These are phyloP conservation scores for Podarcis lilfordi DNA, from an alignment of 2,797 vertebrate species.

Conservation along the genomic window DNA sequence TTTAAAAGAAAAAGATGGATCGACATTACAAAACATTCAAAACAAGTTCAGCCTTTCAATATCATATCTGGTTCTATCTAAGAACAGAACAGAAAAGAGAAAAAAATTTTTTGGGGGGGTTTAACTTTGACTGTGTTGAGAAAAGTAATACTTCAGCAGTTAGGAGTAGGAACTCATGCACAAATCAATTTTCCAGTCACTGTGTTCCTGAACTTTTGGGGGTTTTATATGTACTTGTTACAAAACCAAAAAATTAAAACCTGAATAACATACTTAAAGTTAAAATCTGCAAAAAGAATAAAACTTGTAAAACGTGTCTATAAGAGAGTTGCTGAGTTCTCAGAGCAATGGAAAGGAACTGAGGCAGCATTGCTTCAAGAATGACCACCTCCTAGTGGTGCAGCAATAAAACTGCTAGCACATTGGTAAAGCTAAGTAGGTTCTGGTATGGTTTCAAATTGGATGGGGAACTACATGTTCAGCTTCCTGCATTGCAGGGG, in stretches of 20 bases:
- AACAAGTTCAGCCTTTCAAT: too few species aligned
- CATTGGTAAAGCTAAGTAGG: too few species aligned
- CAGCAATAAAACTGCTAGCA: too few species aligned
- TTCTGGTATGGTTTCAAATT: too few species aligned
- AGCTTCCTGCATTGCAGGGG: too few species aligned
- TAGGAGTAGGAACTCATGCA: neutral
- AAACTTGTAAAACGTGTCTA: neutral
- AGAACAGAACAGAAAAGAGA: too few species aligned
- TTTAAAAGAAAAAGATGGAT: too few species aligned
- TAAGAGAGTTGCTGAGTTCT: neutral
- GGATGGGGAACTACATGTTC: too few species aligned
- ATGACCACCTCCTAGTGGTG: too few species aligned
- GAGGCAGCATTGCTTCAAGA: neutral
- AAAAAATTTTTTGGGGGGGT: too few species aligned
- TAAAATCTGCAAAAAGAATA: neutral
- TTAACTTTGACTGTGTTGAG: neutral
- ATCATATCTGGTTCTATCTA: too few species aligned
- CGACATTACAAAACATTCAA: too few species aligned
- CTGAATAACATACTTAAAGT: neutral
- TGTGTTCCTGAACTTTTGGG: neutral
- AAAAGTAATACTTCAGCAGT: neutral
- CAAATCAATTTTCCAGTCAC: neutral
- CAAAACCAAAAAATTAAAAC: neutral
- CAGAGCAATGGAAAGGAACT: neutral
- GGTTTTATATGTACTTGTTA: neutral